A percentile compares a stretch with the other conserved stretches of the same genome.
phyloP scores from a whole-genome alignment of 2,888 invertebrate species.

The Drosophila mettleri region DNA sequence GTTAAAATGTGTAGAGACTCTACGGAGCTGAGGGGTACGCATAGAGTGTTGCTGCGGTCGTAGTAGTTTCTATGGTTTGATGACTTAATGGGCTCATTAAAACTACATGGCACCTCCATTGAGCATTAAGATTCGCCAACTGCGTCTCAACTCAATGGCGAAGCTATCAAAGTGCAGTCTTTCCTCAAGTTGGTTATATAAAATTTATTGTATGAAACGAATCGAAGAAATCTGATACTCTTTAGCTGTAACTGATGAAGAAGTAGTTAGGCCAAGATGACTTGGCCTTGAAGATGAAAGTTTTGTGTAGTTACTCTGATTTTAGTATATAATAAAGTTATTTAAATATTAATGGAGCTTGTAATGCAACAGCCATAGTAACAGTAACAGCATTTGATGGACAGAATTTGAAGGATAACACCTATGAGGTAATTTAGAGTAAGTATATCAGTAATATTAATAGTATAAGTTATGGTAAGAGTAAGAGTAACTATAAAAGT shows the following conservation, averaged over 20 bases:
- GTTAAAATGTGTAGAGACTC: conserved; percentile 65
- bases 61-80: conserved; percentile 46
- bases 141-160: conserved; percentile 1
- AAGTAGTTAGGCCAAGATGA: neutral
- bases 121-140: conserved; percentile 11
- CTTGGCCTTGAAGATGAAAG: neutral
- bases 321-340: too few relatives aligned
- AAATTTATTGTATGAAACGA: conserved; percentile 27
- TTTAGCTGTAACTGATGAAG: neutral
- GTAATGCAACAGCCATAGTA: neutral
- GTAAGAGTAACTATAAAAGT: too few relatives aligned
- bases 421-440: too few relatives aligned
- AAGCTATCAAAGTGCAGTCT: conserved; percentile 29
- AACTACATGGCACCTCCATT: conserved; percentile 36
- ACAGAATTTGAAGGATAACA: too few relatives aligned
- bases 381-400: too few relatives aligned
- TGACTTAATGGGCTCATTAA: conserved; percentile 72
- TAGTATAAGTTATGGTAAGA: too few relatives aligned
- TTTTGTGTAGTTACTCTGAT: neutral
- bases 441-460: too few relatives aligned
- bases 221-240: conserved; percentile 24
- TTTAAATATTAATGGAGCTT: too few relatives aligned
- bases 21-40: neutral
- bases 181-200: conserved; percentile 40
- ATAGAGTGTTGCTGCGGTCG: conserved; percentile 26